Base-by-base conservation (phyloP, 2,797 vertebrate species). In the Melanogrammus aeglefinus region DNA sequence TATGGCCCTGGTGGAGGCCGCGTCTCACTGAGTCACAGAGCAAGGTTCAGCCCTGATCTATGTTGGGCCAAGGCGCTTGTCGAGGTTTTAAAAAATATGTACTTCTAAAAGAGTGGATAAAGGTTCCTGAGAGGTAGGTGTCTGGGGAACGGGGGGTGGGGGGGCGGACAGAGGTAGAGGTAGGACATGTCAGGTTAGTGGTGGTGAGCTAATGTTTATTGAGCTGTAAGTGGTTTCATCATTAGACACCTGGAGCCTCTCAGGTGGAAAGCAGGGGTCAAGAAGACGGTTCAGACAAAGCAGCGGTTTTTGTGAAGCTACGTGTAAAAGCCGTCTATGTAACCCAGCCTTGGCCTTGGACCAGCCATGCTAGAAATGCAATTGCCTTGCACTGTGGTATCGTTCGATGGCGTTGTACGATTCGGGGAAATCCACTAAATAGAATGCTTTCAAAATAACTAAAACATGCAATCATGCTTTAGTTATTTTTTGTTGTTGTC, bases 201-300 rank as follows among this genome's bases (percentile, higher is more conserved):
- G 3, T 16, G 47, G 47, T 18, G 31, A 72, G 79, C 77, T 83
- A 75, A 91, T 85, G 79, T 91, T 93, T 92, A 90, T 89, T 83
- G 86, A 83, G 81, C 79, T 86, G 77, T 91, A 86, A 91, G 74
- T 76, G 77, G 82, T 51, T 21, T 21, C 47, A 57, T 57, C 47
- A 57, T 18, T 21, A 57, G 47, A 16, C 47, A 6, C 47, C 47
- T 6, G 47, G 47, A 39, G 38, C 38, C 38, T 39, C 38, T 36
- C 35, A 36, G 35, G 2, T 57, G 47, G 47, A 57, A 18, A 57
- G 47, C 47, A 18, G 16, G 18, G 47, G 47, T 57, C 47, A 6
- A 21, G 16, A 21, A 57, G 47, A 21, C 6, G 47, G 47, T 57
- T 57, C 47, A n/a, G 47, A 57, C 5, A 6, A 18, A 47, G 44